These are phyloP conservation scores for Drosophila mojavensis DNA, from an alignment of 1,140 invertebrate species.

Conservation along the genomic window DNA sequence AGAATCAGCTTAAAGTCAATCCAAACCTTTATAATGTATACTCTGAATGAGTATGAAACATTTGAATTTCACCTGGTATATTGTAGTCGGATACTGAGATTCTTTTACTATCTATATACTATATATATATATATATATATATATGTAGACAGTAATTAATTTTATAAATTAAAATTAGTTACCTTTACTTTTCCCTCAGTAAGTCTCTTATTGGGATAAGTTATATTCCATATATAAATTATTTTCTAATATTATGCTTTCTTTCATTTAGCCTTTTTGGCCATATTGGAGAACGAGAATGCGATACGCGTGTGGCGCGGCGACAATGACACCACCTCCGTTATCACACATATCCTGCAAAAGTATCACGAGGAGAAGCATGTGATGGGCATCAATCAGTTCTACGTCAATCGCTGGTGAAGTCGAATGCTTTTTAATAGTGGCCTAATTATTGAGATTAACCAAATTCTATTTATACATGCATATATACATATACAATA, in stretches of 20 bases:
- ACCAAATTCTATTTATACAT: constrained; percentile 72
- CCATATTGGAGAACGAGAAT: constrained; percentile 82
- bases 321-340: constrained; percentile 81
- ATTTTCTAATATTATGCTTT: not conserved
- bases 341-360: constrained; percentile 83
- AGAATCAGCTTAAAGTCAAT: too few relatives aligned
- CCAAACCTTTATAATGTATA: too few relatives aligned
- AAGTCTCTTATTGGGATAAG: too few relatives aligned
- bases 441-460: constrained; percentile 72
- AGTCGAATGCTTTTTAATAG: constrained; percentile 41
- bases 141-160: too few relatives aligned
- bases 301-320: constrained; percentile 82
- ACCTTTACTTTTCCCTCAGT: too few relatives aligned
- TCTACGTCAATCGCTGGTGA: constrained; percentile 80
- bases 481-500: constrained; percentile 21
- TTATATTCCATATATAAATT: not conserved
- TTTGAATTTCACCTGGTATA: too few relatives aligned
- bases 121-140: too few relatives aligned
- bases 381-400: constrained; percentile 83
- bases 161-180: too few relatives aligned
- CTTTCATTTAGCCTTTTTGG: constrained; percentile 65
- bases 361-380: constrained; percentile 84
- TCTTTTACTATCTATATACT: too few relatives aligned
- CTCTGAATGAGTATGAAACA: too few relatives aligned
- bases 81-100: too few relatives aligned